These are phyloP conservation scores for Epinotia ramella DNA, from an alignment of 2,888 invertebrate genomes.

Conservation along the genomic window DNA sequence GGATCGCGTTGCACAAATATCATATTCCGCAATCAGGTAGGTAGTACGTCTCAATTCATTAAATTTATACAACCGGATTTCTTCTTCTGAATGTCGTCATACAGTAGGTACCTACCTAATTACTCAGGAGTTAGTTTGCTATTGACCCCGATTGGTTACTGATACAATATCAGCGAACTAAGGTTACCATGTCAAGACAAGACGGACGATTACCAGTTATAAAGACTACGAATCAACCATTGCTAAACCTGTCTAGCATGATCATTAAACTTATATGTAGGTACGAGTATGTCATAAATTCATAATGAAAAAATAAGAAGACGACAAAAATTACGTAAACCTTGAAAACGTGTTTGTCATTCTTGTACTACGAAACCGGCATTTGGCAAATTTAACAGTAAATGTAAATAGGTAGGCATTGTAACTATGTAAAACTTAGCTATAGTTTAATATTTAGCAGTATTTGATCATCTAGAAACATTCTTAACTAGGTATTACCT, in stretches of 20 bases:
- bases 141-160: constrained; percentile 39
- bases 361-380: constrained; percentile 47
- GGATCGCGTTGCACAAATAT: not conserved
- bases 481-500: not conserved
- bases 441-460: not conserved
- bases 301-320: constrained; percentile 3
- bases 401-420: not conserved
- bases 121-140: constrained; percentile 20
- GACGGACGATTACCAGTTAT: constrained; percentile 43
- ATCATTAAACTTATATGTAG: constrained; percentile 12
- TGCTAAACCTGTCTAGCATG: constrained; percentile 16
- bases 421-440: not conserved
- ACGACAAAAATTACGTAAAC: constrained; percentile 50
- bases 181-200: constrained; percentile 48
- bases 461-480: not conserved
- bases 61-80: constrained; percentile 22
- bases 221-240: not conserved
- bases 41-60: not conserved
- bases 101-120: constrained; percentile 8
- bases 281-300: constrained; percentile 6
- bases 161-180: constrained; percentile 41
- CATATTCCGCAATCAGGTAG: not conserved
- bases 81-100: not conserved
- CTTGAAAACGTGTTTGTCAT: constrained; percentile 59
- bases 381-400: constrained; percentile 47